A percentile compares a stretch with the other conserved stretches of the same genome.
Evolutionary conservation across 2,888 invertebrate genomes (phyloP).

Genomic region (Philonicus albiceps): DNA sequence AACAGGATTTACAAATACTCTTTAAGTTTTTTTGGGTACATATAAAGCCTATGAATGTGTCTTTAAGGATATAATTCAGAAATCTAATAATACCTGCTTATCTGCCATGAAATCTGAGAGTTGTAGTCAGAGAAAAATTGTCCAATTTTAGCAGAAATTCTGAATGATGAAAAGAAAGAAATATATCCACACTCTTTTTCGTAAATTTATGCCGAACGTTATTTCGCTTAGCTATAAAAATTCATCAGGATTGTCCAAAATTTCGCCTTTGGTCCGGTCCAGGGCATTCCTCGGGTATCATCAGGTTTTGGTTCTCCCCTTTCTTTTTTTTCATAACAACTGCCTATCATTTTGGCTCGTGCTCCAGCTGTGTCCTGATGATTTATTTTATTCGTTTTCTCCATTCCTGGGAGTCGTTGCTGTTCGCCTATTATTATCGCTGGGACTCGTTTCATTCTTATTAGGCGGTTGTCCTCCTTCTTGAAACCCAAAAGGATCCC

Average conservation of each 20-base stretch:
- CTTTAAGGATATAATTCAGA: neutral
- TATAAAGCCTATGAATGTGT: neutral
- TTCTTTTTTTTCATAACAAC: neutral
- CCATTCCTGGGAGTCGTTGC: neutral
- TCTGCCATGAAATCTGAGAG: neutral
- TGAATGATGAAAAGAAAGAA: neutral
- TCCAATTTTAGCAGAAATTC: neutral
- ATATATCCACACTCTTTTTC: neutral
- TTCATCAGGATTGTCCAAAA: neutral
- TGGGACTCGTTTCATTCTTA: neutral
- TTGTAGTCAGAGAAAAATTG: neutral
- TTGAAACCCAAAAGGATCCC: neutral
- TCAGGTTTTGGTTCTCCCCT: neutral
- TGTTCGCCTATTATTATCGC: neutral
- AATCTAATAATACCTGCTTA: neutral
- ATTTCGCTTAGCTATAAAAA: neutral
- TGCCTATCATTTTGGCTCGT: neutral
- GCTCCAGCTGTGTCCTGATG: slow-evolving; percentile 15
- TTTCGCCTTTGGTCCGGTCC: neutral
- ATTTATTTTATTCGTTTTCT: slow-evolving; percentile 14
- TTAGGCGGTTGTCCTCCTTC: neutral
- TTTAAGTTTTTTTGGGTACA: neutral
- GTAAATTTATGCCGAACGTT: neutral
- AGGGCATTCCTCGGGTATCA: neutral
- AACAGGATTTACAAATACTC: neutral